Evolutionary conservation across 2,113 vertebrate genomes (phyloP).

Genomic region (Porphyrio hochstetteri): DNA sequence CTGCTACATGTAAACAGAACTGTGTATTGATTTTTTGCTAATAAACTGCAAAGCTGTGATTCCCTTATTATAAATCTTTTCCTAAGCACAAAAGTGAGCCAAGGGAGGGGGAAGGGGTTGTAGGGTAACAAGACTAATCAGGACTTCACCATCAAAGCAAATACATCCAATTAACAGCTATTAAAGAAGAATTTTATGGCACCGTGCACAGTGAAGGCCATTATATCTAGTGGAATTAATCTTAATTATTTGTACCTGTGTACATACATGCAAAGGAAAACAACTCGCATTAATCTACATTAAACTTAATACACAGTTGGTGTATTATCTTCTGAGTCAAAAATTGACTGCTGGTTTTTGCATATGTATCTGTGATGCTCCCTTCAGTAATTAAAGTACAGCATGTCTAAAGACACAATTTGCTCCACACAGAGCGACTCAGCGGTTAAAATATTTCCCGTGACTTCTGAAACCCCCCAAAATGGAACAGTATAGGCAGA

Average conservation of each 20-base stretch:
- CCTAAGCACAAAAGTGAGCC: slow-evolving; percentile 48
- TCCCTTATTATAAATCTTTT: slow-evolving; percentile 64
- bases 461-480: slow-evolving; percentile 59
- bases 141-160: slow-evolving; percentile 81
- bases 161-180: slow-evolving; percentile 83
- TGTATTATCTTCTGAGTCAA: slow-evolving; percentile 82
- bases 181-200: slow-evolving; percentile 83
- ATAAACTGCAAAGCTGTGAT: slow-evolving; percentile 30
- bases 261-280: slow-evolving; percentile 80
- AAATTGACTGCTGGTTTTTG: slow-evolving; percentile 77
- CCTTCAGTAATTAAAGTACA: slow-evolving; percentile 63
- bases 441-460: slow-evolving; percentile 43
- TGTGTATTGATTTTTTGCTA: slow-evolving; percentile 27
- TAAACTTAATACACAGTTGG: slow-evolving; percentile 79
- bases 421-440: slow-evolving; percentile 59
- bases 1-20: neutral
- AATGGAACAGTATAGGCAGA: slow-evolving; percentile 56
- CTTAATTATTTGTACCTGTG: slow-evolving; percentile 89
- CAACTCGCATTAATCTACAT: slow-evolving; percentile 92
- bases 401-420: slow-evolving; percentile 72
- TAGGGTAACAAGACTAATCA: slow-evolving; percentile 79
- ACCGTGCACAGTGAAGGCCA: slow-evolving; percentile 81
- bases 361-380: slow-evolving; percentile 60
- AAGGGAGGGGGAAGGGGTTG: slow-evolving; percentile 36
- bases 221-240: slow-evolving; percentile 84